Conservation (phyloP, 2,888 invertebrate species). For the Allacma fusca region DNA sequence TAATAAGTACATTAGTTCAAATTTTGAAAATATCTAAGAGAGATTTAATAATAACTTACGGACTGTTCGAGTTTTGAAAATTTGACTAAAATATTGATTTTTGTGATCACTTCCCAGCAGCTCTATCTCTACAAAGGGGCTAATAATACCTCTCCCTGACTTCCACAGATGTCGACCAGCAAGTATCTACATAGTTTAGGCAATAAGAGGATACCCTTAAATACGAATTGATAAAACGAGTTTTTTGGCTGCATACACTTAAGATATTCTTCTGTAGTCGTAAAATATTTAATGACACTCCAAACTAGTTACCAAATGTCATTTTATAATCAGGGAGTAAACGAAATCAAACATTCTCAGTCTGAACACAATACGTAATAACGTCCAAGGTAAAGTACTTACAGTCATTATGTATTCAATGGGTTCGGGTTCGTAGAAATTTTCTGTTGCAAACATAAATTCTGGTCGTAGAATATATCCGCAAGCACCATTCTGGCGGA, state of each 20-base stretch:
- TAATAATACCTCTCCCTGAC: slow-evolving; percentile 79
- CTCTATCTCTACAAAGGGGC: slow-evolving; percentile 92
- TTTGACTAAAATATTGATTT: slow-evolving; percentile 72
- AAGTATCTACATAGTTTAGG: slow-evolving; percentile 77
- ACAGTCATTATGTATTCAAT: slow-evolving; percentile 30
- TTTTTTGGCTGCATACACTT: no score
- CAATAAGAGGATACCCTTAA: no score
- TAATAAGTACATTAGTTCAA: no score
- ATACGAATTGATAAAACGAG: no score
- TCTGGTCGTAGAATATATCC: slow-evolving; percentile 92
- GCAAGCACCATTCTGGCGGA: slow-evolving; percentile 89
- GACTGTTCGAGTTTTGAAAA: slow-evolving; percentile 84
- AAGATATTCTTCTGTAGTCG: no score
- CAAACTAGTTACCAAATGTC: no score
- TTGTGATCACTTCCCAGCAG: slow-evolving; percentile 85
- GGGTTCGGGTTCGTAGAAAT: slow-evolving; percentile 25
- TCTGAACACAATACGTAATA: no score
- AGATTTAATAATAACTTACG: slow-evolving; percentile 69
- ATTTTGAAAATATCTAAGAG: no score
- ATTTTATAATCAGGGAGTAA: no score
- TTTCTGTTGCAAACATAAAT: slow-evolving; percentile 74
- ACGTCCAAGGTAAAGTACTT: no score
- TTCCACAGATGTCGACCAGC: slow-evolving; percentile 89
- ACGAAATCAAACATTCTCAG: no score
- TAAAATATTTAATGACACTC: no score